Conservation (phyloP, 2,797 vertebrate species). For the Muraenolepis orangiensis region DNA sequence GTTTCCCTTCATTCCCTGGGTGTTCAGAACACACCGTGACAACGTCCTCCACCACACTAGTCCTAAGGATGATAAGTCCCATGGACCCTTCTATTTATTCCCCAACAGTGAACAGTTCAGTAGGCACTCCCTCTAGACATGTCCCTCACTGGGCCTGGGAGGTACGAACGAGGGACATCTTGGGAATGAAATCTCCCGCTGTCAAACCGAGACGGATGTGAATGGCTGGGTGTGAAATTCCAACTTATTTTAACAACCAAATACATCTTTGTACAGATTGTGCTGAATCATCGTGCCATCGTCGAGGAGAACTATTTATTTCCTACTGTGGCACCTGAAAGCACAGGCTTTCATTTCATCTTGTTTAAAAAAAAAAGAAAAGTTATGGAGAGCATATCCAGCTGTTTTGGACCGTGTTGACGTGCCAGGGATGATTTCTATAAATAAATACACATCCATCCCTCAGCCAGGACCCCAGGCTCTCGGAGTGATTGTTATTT, state of each 20-base stretch:
- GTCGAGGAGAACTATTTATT: neutral
- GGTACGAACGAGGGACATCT: neutral
- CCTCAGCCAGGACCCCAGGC: neutral
- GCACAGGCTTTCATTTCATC: neutral
- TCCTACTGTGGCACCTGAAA: neutral
- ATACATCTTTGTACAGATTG: neutral
- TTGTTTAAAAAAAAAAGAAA: no score
- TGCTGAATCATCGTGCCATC: constrained; percentile 2
- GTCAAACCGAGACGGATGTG: neutral
- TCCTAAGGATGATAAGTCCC: neutral
- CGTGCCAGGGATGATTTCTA: neutral
- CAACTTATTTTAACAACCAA: neutral
- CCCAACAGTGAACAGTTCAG: neutral
- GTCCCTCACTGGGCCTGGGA: neutral
- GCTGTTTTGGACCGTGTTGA: neutral
- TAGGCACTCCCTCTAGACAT: neutral
- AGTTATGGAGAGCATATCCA: neutral
- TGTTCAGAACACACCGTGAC: neutral
- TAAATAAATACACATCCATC: neutral
- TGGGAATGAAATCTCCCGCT: neutral
- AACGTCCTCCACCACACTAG: neutral
- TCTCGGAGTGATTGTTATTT: neutral
- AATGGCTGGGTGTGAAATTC: neutral
- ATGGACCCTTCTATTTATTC: neutral
- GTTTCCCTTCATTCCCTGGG: neutral